Evolutionary conservation across 2,113 vertebrate species (phyloP).

Genomic region (Calyptommatus sinebrachiatus): DNA sequence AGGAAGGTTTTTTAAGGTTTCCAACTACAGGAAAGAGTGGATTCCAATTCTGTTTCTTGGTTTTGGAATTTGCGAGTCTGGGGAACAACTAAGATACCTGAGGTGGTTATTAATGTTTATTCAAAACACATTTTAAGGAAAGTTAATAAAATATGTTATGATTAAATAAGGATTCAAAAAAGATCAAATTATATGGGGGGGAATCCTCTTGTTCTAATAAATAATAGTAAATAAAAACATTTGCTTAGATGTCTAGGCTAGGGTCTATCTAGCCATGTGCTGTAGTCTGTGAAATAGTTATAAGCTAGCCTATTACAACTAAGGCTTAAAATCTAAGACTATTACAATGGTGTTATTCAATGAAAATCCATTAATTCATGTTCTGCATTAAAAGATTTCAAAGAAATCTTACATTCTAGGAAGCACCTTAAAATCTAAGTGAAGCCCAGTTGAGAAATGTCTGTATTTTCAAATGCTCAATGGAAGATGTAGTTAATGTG

Average conservation of each 20-base stretch:
- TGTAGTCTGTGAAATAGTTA: slow-evolving; percentile 67
- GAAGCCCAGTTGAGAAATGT: neutral
- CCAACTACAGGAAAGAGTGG: no score
- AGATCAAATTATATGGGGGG: no score
- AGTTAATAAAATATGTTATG: no score
- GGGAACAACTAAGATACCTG: no score
- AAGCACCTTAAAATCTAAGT: neutral
- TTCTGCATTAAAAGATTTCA: slow-evolving; percentile 10
- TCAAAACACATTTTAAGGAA: slow-evolving; percentile 18
- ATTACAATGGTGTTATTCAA: no score
- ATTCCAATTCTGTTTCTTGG: no score
- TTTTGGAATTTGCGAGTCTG: no score
- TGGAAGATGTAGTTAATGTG: neutral
- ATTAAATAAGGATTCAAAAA: no score
- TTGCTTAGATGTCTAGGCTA: slow-evolving; percentile 58
- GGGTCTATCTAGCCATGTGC: slow-evolving; percentile 57
- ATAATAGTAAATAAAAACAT: slow-evolving; percentile 28
- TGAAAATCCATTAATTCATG: slow-evolving; percentile 23
- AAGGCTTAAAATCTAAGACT: no score
- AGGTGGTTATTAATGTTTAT: slow-evolving; percentile 27
- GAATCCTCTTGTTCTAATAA: neutral
- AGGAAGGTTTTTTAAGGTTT: no score
- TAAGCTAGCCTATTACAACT: slow-evolving; percentile 13
- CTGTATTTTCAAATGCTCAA: slow-evolving; percentile 3
- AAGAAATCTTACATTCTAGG: slow-evolving; percentile 11